A percentile compares a stretch with the other conserved stretches of the same genome.
These are phyloP conservation scores for Perithous albicinctus DNA, from an alignment of 2,888 invertebrate species.

Conservation along the genomic window DNA sequence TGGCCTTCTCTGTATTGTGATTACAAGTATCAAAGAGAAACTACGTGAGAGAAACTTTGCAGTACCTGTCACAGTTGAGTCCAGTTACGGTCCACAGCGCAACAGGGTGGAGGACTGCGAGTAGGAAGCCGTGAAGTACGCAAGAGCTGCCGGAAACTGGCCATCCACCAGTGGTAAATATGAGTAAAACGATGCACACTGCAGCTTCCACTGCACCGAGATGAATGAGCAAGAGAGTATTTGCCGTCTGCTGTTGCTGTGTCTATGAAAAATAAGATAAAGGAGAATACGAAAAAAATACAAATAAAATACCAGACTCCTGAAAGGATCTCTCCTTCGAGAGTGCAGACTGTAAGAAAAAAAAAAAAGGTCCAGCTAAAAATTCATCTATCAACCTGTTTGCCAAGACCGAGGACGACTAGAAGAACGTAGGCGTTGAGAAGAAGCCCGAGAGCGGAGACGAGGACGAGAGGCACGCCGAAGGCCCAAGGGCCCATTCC, in stretches of 20 bases:
- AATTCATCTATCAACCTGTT: constrained; percentile 76
- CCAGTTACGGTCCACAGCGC: constrained; percentile 93
- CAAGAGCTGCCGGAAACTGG: constrained; percentile 87
- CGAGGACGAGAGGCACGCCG: constrained; percentile 89
- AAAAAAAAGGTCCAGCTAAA: too few relatives aligned
- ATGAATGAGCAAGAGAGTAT: constrained; percentile 90
- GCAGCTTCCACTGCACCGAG: constrained; percentile 90
- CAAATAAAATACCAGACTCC: not conserved
- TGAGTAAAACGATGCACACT: constrained; percentile 88
- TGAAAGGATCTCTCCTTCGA: not conserved
- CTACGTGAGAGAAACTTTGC: not conserved
- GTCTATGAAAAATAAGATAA: constrained; percentile 83
- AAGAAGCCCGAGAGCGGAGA: constrained; percentile 90
- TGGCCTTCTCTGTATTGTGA: too few relatives aligned
- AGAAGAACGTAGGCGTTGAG: constrained; percentile 91
- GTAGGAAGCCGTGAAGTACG: constrained; percentile 88
- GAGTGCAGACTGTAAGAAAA: not conserved
- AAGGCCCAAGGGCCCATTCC: constrained; percentile 89
- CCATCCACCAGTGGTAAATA: constrained; percentile 87
- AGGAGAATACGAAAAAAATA: not conserved
- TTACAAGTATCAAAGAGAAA: not conserved
- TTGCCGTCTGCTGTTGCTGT: constrained; percentile 86
- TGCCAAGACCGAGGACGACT: constrained; percentile 88
- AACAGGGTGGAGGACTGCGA: constrained; percentile 90
- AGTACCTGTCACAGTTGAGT: constrained; percentile 89